Evolutionary conservation across 1,140 invertebrate species (phyloP).

Genomic region (Drosophila insularis): DNA sequence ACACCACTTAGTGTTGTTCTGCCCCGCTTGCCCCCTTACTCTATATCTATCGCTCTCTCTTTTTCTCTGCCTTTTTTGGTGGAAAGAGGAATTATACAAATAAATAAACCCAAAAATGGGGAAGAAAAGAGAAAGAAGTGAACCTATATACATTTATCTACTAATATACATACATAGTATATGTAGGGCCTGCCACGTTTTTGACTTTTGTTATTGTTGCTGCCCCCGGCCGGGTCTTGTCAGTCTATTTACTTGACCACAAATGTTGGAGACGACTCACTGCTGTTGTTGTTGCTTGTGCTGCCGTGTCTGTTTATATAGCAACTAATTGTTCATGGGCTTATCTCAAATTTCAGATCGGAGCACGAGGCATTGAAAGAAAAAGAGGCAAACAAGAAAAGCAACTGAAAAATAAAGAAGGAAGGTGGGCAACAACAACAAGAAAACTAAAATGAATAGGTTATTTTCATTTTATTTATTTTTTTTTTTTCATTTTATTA

Average conservation of each 20-base stretch:
- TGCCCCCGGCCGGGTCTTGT: constrained; percentile 39
- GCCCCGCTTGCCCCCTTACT: constrained; percentile 10
- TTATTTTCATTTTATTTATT: background rate
- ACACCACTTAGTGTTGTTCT: constrained; percentile 64
- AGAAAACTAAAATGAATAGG: background rate
- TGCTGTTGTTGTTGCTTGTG: constrained; percentile 30
- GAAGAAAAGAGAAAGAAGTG: constrained; percentile 33
- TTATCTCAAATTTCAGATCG: constrained; percentile 74
- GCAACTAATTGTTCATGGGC: constrained; percentile 70
- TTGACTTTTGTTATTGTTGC: constrained; percentile 9
- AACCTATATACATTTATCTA: background rate
- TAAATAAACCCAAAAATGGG: constrained; percentile 1
- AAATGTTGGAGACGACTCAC: constrained; percentile 31
- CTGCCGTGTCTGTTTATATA: constrained; percentile 55
- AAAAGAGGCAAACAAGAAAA: constrained; percentile 20
- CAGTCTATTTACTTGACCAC: constrained; percentile 66
- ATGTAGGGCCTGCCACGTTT: constrained; percentile 7
- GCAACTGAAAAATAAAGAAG: background rate
- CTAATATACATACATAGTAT: background rate
- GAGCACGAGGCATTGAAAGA: constrained; percentile 42
- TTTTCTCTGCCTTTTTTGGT: constrained; percentile 35
- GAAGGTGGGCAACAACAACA: background rate
- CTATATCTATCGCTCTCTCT: constrained; percentile 15
- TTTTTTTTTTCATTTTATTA: background rate
- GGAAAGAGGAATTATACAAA: background rate